A percentile compares a stretch with the other conserved stretches of the same genome.
Conservation (phyloP, 2,797 vertebrate species). For the Enteromius afrohamiltoni region DNA sequence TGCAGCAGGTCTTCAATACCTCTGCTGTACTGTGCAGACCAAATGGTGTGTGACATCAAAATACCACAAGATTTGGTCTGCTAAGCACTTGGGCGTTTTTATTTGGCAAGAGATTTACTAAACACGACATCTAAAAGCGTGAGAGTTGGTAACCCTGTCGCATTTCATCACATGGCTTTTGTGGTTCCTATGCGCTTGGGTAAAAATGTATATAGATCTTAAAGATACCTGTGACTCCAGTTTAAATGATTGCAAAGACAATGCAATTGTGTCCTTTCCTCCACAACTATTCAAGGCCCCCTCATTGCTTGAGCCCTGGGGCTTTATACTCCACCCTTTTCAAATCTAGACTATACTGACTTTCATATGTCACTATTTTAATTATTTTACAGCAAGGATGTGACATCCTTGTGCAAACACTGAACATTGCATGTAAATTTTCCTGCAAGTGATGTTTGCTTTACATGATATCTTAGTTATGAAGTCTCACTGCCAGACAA, state of each 20-base stretch:
- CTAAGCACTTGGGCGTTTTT: neutral
- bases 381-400: slow-evolving; percentile 3
- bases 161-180: neutral
- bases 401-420: neutral
- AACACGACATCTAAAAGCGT: neutral
- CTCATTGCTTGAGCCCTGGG: neutral
- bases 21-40: neutral
- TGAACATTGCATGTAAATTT: neutral
- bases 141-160: neutral
- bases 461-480: neutral
- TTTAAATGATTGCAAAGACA: neutral
- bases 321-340: neutral
- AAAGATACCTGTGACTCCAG: neutral
- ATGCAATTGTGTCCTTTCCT: neutral
- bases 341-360: neutral
- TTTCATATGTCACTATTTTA: neutral
- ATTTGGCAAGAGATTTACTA: neutral
- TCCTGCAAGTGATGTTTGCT: neutral
- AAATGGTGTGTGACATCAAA: neutral
- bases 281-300: neutral
- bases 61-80: neutral
- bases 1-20: neutral
- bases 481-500: neutral
- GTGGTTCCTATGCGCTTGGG: neutral
- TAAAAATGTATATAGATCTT: too few relatives aligned